These are phyloP conservation scores for Pocillopora meandrina DNA, from an alignment of 92 coral and sea anemone genomes.

Conservation along the genomic window DNA sequence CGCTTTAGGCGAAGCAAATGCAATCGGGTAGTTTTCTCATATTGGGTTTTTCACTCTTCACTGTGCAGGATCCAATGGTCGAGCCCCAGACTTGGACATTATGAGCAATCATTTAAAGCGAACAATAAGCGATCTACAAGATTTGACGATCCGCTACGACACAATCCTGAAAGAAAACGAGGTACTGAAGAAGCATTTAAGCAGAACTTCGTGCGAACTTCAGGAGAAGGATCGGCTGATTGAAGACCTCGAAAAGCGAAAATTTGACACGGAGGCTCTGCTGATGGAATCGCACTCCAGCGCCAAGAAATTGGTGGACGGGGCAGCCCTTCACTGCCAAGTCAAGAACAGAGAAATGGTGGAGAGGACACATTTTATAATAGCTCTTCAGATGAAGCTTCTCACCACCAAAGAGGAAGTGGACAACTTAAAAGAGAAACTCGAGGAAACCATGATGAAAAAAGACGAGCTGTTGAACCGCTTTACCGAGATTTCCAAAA, in stretches of 20 bases:
- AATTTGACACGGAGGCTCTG: slow-evolving; percentile 58
- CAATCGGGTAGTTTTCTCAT: background rate
- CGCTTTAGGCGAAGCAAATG: slow-evolving; percentile 4
- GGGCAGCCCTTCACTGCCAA: slow-evolving; percentile 64
- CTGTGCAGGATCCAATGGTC: slow-evolving; percentile 39
- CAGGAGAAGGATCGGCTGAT: slow-evolving; percentile 61
- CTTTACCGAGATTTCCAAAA: slow-evolving; percentile 62
- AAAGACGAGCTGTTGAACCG: slow-evolving; percentile 65
- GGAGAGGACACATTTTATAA: slow-evolving; percentile 88
- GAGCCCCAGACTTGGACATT: slow-evolving; percentile 68
- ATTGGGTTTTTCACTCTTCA: background rate
- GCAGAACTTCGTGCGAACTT: slow-evolving; percentile 63
- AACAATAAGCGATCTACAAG: slow-evolving; percentile 78
- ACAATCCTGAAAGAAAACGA: slow-evolving; percentile 69
- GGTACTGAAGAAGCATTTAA: slow-evolving; percentile 60
- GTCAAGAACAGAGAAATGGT: slow-evolving; percentile 71
- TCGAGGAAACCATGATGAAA: slow-evolving; percentile 55
- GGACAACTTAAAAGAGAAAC: slow-evolving; percentile 64
- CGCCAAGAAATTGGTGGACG: slow-evolving; percentile 67
- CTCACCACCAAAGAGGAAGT: slow-evolving; percentile 84
- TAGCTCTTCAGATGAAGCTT: slow-evolving; percentile 93
- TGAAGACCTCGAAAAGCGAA: slow-evolving; percentile 70
- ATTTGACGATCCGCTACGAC: slow-evolving; percentile 75
- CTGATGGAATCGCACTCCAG: slow-evolving; percentile 68
- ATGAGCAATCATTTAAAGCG: slow-evolving; percentile 83